phyloP scores from a whole-genome alignment of 2,797 vertebrate genomes.

The Pseudotriccus pelzelni region DNA sequence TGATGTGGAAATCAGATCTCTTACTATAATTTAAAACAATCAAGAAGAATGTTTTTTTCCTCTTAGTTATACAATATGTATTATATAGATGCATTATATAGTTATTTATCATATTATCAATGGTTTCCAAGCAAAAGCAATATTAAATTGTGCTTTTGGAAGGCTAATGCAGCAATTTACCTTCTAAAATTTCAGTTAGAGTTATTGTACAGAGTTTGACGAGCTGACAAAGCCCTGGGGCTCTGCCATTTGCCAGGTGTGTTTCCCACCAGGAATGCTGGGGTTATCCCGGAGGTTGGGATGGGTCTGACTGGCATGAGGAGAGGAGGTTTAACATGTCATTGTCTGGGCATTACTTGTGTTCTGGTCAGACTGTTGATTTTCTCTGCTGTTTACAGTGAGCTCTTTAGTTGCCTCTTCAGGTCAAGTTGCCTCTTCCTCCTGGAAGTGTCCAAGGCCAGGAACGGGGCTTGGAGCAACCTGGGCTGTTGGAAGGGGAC shows the following conservation, averaged over 20 bases:
- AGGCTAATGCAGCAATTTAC: constrained; percentile 55
- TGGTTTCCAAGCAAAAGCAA: constrained; percentile 43
- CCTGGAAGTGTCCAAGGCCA: not conserved
- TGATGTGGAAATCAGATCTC: not conserved
- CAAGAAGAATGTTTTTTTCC: not conserved
- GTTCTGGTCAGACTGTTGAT: not conserved
- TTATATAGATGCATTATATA: not conserved
- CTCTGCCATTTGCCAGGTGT: not conserved
- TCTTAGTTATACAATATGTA: not conserved
- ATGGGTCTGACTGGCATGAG: not conserved
- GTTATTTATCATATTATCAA: not conserved
- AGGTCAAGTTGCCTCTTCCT: not conserved
- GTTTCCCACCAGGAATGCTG: not conserved
- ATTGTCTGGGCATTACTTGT: not conserved
- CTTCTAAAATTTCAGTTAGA: constrained; percentile 47
- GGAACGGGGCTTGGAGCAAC: fast-evolving
- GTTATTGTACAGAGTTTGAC: constrained; percentile 12
- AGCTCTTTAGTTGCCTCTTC: not conserved
- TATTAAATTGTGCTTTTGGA: constrained; percentile 59
- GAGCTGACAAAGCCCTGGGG: constrained; percentile 17
- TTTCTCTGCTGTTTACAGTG: not conserved
- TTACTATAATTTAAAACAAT: constrained; percentile 6
- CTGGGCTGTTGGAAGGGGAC: not conserved
- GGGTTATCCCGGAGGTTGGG: not conserved
- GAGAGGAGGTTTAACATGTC: not conserved